Evolutionary conservation across 2,888 invertebrate genomes (phyloP), one percentile per base, ranked within the genome.

Genomic region (Lasioglossum malachurum): DNA sequence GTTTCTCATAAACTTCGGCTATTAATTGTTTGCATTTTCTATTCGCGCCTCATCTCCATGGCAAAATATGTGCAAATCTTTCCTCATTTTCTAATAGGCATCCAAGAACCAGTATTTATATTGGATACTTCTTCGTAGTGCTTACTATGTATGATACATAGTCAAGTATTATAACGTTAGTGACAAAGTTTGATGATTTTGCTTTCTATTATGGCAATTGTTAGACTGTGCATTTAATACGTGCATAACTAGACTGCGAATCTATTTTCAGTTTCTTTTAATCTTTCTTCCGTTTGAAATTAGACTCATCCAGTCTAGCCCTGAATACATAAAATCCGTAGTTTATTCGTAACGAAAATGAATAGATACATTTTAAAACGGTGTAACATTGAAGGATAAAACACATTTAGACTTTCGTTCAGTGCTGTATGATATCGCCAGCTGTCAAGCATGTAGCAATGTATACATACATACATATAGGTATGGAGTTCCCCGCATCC

Each of bases 401-500:
- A 64, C 64, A 16, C 19, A 31, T 31, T 31, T 27, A 64, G 31
- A 31, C 31, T 64, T 64, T 64, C 8, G 19, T 8, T 16, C 31
- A 7, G 2, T 16, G 27, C 31, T 64, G 64, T 64, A 64, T 44
- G 79, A 78, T 72, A 78, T 75, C 12, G 71, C 12, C 38, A 41
- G 71, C 38, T 46, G 60, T 74, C 75, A 60, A 38, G 75, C 12
- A 16, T 41, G 41, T 49, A 71, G n/a, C 41, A 38, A 64, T 4
- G 41, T 35, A 35, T 57, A n/a, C 12, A 57, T n/a, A 10, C n/a
- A n/a, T n/a, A n/a, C n/a, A n/a, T 57, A n/a, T n/a, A 69, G 69
- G 53, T 49, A 80, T 53, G 49, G 81, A 46, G 75, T 76, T 72
- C 31, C 76, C 60, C 60, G 64, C 83, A 79, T 46, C n/a, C 76